phyloP scores from a whole-genome alignment of 2,888 invertebrate species.

The Drosophila monieri region DNA sequence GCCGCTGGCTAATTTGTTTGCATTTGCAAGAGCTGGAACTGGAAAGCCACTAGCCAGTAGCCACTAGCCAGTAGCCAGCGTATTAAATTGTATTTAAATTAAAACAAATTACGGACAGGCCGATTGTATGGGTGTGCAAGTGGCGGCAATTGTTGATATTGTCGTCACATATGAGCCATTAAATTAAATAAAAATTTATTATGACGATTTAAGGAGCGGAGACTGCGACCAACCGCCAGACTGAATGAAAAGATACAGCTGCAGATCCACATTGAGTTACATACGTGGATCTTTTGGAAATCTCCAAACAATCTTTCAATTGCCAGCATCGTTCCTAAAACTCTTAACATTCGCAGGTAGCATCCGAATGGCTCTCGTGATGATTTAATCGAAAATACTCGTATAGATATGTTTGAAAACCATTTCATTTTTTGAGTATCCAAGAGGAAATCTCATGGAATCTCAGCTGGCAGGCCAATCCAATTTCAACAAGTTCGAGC shows the following conservation, averaged over 20 bases:
- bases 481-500: constrained; percentile 30
- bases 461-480: constrained; percentile 11
- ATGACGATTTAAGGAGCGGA: constrained; percentile 71
- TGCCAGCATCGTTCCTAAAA: constrained; percentile 63
- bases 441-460: not conserved
- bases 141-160: constrained; percentile 66
- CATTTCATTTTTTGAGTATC: constrained; percentile 10
- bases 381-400: constrained; percentile 12
- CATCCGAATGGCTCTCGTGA: not conserved
- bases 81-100: constrained; percentile 77
- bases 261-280: constrained; percentile 57
- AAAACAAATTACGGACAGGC: constrained; percentile 74
- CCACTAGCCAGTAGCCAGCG: constrained; percentile 46
- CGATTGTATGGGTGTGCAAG: constrained; percentile 47
- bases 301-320: constrained; percentile 68
- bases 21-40: constrained; percentile 25
- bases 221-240: constrained; percentile 18
- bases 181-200: constrained; percentile 78
- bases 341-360: constrained; percentile 16
- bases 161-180: constrained; percentile 62
- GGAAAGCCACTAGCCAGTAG: constrained; percentile 15
- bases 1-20: constrained; percentile 41
- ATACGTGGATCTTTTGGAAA: constrained; percentile 34
- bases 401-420: not conserved
- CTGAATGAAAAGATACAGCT: constrained; percentile 42